Evolutionary conservation across 1,140 invertebrate genomes (phyloP).

Genomic region (Drosophila busckii): DNA sequence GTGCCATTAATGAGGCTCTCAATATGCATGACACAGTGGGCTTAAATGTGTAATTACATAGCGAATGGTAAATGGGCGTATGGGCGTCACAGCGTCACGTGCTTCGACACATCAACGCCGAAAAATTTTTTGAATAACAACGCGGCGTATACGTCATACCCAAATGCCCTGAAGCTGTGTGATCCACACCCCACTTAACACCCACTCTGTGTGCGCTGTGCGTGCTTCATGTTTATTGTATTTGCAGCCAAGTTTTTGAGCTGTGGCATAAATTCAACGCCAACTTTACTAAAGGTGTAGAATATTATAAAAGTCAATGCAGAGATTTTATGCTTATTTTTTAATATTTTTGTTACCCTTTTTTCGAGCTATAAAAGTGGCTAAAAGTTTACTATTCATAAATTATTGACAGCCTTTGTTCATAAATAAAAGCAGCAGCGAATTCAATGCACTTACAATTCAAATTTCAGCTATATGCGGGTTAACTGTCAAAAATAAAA

Average conservation of each 20-base stretch:
- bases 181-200: too few species aligned
- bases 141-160: slow-evolving; percentile 41
- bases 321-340: too few species aligned
- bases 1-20: slow-evolving; percentile 67
- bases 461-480: slow-evolving; percentile 34
- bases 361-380: too few species aligned
- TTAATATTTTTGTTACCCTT: too few species aligned
- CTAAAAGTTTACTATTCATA: too few species aligned
- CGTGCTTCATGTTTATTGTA: too few species aligned
- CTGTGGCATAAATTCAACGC: too few species aligned
- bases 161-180: neutral
- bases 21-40: slow-evolving; percentile 73
- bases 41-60: slow-evolving; percentile 70
- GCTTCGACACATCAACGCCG: slow-evolving; percentile 41
- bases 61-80: slow-evolving; percentile 17
- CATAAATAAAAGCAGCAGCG: slow-evolving; percentile 2
- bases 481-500: slow-evolving; percentile 31
- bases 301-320: too few species aligned
- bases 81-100: slow-evolving; percentile 37
- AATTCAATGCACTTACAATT: slow-evolving; percentile 19
- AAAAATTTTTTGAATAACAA: slow-evolving; percentile 33
- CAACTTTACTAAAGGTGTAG: too few species aligned
- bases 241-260: too few species aligned
- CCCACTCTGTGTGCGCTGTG: too few species aligned
- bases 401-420: neutral